Conservation (phyloP, 2,797 vertebrate genomes). For the Hydrophis major region DNA sequence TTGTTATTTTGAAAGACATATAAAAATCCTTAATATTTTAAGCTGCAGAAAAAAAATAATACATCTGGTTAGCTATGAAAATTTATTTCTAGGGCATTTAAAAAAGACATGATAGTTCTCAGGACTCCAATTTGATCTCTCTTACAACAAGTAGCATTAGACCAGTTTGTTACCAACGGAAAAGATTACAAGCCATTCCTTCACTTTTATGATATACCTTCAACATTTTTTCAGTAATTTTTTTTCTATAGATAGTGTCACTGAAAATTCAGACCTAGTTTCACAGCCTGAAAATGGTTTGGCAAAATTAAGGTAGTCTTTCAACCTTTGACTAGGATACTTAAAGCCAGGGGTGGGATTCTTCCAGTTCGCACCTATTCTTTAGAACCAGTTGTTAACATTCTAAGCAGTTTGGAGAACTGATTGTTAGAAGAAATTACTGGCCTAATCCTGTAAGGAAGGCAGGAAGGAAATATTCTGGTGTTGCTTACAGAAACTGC, state of each 20-base stretch:
- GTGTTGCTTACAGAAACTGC: too few species aligned
- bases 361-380: too few species aligned
- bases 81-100: neutral
- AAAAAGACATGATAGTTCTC: neutral
- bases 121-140: neutral
- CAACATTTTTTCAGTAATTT: neutral
- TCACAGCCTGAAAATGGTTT: neutral
- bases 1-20: neutral
- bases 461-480: too few species aligned
- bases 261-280: neutral
- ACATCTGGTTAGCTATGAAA: neutral
- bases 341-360: neutral
- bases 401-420: too few species aligned
- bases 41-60: neutral
- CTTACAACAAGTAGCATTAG: neutral
- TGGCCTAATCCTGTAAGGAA: too few species aligned
- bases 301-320: neutral
- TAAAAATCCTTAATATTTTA: neutral
- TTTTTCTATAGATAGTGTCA: neutral
- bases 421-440: too few species aligned
- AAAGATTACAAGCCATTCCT: neutral
- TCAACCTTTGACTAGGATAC: neutral
- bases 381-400: too few species aligned
- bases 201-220: neutral
- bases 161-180: neutral